phyloP scores from a whole-genome alignment of 2,888 invertebrate genomes.

The Aplocera efformata region DNA sequence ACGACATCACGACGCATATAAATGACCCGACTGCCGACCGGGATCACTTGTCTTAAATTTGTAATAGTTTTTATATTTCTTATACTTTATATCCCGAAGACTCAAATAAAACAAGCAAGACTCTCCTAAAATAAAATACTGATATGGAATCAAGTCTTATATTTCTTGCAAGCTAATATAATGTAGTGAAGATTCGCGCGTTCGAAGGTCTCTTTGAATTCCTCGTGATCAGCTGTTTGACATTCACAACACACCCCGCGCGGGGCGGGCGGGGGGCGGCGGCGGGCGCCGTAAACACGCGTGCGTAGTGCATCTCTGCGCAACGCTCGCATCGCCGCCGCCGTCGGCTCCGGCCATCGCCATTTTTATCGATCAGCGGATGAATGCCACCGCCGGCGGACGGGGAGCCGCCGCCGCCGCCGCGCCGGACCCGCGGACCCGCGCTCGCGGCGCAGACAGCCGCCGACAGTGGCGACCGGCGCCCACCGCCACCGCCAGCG shows the following conservation, averaged over 20 bases:
- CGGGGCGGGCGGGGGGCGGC: constrained; percentile 4
- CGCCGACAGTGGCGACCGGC: not conserved
- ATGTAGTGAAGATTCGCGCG: constrained; percentile 11
- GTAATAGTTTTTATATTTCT: not conserved
- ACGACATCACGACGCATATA: constrained; percentile 21
- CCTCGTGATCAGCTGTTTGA: constrained; percentile 70
- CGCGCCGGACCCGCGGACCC: no score
- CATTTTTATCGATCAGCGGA: constrained; percentile 57
- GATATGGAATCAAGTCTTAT: no score
- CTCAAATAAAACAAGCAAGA: not conserved
- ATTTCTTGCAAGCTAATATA: not conserved
- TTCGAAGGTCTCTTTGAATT: constrained; percentile 38
- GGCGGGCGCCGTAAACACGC: constrained; percentile 22
- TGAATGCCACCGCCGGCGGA: constrained; percentile 32
- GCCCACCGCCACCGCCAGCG: constrained; percentile 22
- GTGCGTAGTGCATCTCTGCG: constrained; percentile 55
- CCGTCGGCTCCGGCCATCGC: constrained; percentile 41
- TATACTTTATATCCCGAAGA: not conserved
- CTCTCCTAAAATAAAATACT: not conserved
- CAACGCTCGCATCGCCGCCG: constrained; percentile 42
- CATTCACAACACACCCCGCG: constrained; percentile 40
- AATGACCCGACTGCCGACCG: constrained; percentile 7
- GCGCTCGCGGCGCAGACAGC: constrained; percentile 8
- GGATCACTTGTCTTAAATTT: not conserved
- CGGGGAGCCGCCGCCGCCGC: constrained; percentile 24